Evolutionary conservation across 2,888 invertebrate genomes (phyloP), one percentile per base, ranked within the genome.

Genomic region (Osmoderma eremita): DNA sequence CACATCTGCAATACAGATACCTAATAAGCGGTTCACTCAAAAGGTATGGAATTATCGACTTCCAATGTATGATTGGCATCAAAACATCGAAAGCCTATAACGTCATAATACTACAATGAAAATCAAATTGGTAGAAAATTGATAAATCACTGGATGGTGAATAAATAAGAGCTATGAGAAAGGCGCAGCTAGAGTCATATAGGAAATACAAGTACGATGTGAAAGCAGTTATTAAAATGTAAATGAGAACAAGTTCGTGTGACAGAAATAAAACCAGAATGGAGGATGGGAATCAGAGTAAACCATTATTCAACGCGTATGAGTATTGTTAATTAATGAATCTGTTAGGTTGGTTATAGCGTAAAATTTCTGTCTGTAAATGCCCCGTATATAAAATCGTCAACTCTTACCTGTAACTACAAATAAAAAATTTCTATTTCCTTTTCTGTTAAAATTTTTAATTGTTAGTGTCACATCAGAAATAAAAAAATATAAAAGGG

Each of bases 61-160:
- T 17, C 17, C 45, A 17, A 12, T 17, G 8, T 15, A 45, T 45
- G 18, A 45, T 18, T 5, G 15, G 10, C 45, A 17, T 45, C 17
- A 18, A 15, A 45, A 18, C 5, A 10, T 45, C 45, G 20, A 48
- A 13, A 1, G 13, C 42, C 8, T 48, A 48, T 48, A 15, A 12
- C 36, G 77, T 78, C 80, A 79, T 78, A 80, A 80, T 78, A 78
- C 74, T 78, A 81, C 81, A 81, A 82, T 82, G 80, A 79, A 77
- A 81, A 79, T 79, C 81, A 82, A 82, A 82, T 82, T 82, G 82
- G 82, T 79, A 82, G 82, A 82, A 82, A 82, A 82, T 82, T 82
- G 81, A 82, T 82, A 82, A 30, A 82, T 82, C 80, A 80, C 80
- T 76, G 78, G 73, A 77, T 74, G 76, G 75, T 76, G 74, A 73